Conservation (phyloP, 2,888 invertebrate species). For the Caprella mutica region DNA sequence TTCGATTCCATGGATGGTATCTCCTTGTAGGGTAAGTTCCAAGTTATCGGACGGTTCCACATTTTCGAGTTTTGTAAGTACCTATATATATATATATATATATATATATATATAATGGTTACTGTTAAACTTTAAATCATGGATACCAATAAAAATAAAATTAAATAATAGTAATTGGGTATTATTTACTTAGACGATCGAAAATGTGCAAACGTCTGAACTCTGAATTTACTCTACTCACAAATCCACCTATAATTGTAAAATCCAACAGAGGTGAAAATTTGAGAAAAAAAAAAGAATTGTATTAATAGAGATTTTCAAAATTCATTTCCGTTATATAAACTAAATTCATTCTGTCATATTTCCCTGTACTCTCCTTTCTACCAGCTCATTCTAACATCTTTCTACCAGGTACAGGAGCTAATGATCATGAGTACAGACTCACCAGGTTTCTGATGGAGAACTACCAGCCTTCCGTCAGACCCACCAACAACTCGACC, state of each 20-base stretch:
- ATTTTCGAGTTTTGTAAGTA: not conserved
- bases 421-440: conserved; percentile 59
- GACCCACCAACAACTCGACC: conserved; percentile 65
- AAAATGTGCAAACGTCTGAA: too few relatives aligned
- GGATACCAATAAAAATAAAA: not conserved
- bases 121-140: not conserved
- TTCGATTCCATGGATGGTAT: too few relatives aligned
- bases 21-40: too few relatives aligned
- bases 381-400: not conserved
- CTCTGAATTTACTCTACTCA: too few relatives aligned
- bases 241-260: too few relatives aligned
- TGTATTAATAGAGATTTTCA: too few relatives aligned
- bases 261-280: too few relatives aligned
- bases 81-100: conserved; percentile 4
- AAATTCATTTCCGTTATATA: not conserved
- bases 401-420: not conserved
- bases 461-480: conserved; percentile 54
- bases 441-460: conserved; percentile 60
- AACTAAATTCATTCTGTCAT: not conserved
- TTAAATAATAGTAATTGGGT: not conserved
- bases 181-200: too few relatives aligned
- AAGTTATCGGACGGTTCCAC: too few relatives aligned
- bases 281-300: too few relatives aligned
- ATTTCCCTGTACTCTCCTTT: not conserved
- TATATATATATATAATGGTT: not conserved